These are phyloP conservation scores for Maniola jurtina DNA, from an alignment of 1,140 invertebrate species.

Conservation along the genomic window DNA sequence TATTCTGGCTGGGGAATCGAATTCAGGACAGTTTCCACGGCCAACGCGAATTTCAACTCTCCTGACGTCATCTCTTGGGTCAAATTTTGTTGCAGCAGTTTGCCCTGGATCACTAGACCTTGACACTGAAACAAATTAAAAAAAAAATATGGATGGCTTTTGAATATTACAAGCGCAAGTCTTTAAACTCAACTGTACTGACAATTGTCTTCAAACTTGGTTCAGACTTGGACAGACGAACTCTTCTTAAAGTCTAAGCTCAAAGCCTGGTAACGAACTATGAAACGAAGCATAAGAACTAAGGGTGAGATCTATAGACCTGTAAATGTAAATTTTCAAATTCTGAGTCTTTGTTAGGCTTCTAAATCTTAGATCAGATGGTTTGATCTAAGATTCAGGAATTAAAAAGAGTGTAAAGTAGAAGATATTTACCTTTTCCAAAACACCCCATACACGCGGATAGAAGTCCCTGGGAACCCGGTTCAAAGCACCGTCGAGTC, in stretches of 20 bases:
- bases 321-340: too few relatives aligned
- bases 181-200: too few relatives aligned
- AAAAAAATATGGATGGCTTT: not conserved
- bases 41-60: conserved; percentile 98
- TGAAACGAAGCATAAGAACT: too few relatives aligned
- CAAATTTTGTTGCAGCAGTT: conserved; percentile 91
- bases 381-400: too few relatives aligned
- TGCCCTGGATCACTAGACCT: conserved; percentile 93
- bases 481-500: conserved; percentile 98
- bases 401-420: too few relatives aligned
- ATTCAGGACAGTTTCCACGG: conserved; percentile 98
- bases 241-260: too few relatives aligned
- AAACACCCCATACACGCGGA: conserved; percentile 93
- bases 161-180: not conserved
- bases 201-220: too few relatives aligned
- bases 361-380: too few relatives aligned
- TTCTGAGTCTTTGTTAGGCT: too few relatives aligned
- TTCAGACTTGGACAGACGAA: too few relatives aligned
- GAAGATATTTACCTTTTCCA: conserved; percentile 92
- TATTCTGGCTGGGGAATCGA: conserved; percentile 99
- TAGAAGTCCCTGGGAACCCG: conserved; percentile 98
- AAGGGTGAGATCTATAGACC: too few relatives aligned
- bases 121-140: conserved; percentile 86
- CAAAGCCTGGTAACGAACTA: too few relatives aligned
- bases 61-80: conserved; percentile 99